Evolutionary conservation across 2,888 invertebrate species (phyloP).

Genomic region (Habrosyne pyritoides): DNA sequence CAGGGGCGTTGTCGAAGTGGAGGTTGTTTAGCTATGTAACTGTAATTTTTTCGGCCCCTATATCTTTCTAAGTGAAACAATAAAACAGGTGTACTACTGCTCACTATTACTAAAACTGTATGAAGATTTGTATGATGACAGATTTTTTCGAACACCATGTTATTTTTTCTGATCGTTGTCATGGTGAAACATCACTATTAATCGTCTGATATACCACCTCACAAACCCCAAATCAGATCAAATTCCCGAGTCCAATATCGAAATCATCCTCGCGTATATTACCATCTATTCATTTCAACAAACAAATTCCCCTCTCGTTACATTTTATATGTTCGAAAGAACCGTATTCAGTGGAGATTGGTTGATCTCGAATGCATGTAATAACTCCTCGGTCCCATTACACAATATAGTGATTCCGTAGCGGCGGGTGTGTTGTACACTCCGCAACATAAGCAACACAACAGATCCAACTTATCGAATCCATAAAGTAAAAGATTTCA

Average conservation of each 20-base stretch:
- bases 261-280: neutral
- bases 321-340: constrained; percentile 6
- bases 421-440: constrained; percentile 4
- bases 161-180: neutral
- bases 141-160: neutral
- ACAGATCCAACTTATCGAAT: no score
- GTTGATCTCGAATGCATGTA: constrained; percentile 15
- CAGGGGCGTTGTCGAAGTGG: no score
- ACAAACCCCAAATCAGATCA: neutral
- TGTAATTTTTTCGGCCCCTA: no score
- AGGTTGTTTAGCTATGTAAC: no score
- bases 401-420: constrained; percentile 19
- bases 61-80: no score
- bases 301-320: constrained; percentile 7
- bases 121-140: neutral
- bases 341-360: constrained; percentile 7
- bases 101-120: no score
- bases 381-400: constrained; percentile 17
- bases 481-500: no score
- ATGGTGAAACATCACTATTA: neutral
- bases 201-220: neutral
- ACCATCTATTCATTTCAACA: neutral
- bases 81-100: no score
- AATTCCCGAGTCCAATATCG: neutral
- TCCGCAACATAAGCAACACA: no score